Evolutionary conservation across 2,888 invertebrate genomes (phyloP), one percentile per base, ranked within the genome.

Genomic region (Drosophila aldrichi): DNA sequence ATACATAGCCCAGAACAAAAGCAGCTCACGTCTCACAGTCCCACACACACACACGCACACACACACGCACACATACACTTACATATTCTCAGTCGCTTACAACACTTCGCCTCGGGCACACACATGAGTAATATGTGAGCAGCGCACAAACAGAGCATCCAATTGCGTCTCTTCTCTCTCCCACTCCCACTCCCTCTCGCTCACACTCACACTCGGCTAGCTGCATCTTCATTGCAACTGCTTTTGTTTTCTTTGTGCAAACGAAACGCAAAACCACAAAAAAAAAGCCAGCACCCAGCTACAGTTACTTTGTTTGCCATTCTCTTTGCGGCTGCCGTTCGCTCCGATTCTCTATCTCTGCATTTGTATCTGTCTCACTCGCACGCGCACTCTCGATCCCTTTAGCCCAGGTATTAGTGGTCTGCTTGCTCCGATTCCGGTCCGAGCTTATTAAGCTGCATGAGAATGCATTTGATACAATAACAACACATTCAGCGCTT

Each of bases 101-200:
- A 48, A 18, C 46, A 20, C 38, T 32, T 49, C n/a, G 82, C 81
- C 77, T 56, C 40, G 34, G 73, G 85, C 75, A 70, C 73, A 70
- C 71, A 79, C 72, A 82, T 79, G 82, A 82, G 82, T 83, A 82
- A 84, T 77, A 79, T 73, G 66, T 68, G 71, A 80, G 80, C 76
- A 73, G 60, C 52, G 51, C 73, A 67, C 70, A 74, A 76, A 77
- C 69, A 79, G 70, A 61, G 64, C 77, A 79, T 77, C 67, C 64
- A 71, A 69, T 69, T 74, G 71, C 70, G 55, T 22, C 52, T 34
- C 38, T n/a, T 10, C 29, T n/a, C 48, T 10, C 44, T 7, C 8
- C 20, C 22, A 1, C 20, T 41, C 43, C 20, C 20, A 6, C 22
- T 7, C 22, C 22, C 43, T 14, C 41, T 20, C 18, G 16, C 34